Evolutionary conservation across 2,888 invertebrate genomes (phyloP), one percentile per base, ranked within the genome.

Genomic region (Alcis repandata): DNA sequence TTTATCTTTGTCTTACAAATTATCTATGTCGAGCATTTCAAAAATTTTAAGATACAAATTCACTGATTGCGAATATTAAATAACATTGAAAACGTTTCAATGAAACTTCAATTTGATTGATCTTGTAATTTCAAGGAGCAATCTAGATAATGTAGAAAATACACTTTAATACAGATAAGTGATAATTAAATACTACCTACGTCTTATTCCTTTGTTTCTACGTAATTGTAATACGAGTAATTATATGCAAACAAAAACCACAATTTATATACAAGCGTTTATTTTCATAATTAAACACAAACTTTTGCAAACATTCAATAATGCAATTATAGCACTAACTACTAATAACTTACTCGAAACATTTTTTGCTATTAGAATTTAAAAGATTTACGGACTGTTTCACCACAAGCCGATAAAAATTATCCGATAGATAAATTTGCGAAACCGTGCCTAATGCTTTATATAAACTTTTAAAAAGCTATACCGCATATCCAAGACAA

Each of bases 271-370:
- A 93, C 91, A 92, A 93, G 92, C 92, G 85, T 93, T 92, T 92
- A 92, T 92, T 91, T 89, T 89, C 86, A 88, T 90, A 92, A 90
- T 89, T 85, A 88, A 92, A 92, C 91, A 90, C 86, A 93, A 92
- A 90, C 71, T 32, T 69, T 88, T 90, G 92, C 92, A 90, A 90
- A 92, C 90, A 91, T 92, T 91, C 90, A 92, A 87, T 91, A 90
- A 90, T 90, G 89, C 90, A 90, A 90, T 89, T 84, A 91, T 90
- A 92, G 90, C 90, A 87, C 90, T 92, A 90, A 90, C 84, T 79
- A 79, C 79, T 82, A 76, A 75, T 88, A 90, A 91, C 86, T 90
- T 90, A 88, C 90, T 84, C 77, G 84, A 88, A 88, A 85, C 77
- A 72, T 78, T 74, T 32, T 71, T 70, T 68, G 77, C 87, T 91